phyloP scores from a whole-genome alignment of 2,113 vertebrate species.

The Cygnus atratus region DNA sequence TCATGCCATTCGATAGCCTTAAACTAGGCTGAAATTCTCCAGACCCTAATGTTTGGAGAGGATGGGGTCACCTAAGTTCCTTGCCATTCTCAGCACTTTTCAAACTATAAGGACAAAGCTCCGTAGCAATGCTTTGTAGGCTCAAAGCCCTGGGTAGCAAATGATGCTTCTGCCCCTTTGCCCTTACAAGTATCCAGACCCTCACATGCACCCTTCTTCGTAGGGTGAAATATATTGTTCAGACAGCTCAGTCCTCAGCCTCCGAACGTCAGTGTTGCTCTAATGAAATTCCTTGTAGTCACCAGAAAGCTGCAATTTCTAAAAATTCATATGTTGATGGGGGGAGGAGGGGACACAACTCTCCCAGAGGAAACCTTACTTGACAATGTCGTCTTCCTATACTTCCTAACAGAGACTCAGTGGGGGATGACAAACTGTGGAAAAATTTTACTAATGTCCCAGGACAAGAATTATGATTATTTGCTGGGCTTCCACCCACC shows the following conservation, averaged over 20 bases:
- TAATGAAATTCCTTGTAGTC: not conserved
- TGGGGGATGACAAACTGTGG: not conserved
- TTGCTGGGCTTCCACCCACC: conserved; percentile 25
- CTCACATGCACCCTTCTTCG: not conserved
- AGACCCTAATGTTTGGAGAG: not conserved
- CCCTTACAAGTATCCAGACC: not conserved
- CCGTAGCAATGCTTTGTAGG: rapidly evolving
- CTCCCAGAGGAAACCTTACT: conserved; percentile 46
- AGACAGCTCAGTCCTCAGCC: not conserved
- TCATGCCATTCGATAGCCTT: not conserved
- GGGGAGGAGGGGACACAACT: not conserved
- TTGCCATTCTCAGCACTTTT: not conserved
- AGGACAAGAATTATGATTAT: not conserved
- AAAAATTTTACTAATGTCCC: conserved; percentile 37
- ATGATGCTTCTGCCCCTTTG: not conserved
- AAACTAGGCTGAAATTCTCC: not conserved
- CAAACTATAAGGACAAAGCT: rapidly evolving
- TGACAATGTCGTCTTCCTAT: conserved; percentile 40
- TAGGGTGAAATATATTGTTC: not conserved
- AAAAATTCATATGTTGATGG: not conserved
- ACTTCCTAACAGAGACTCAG: conserved; percentile 11
- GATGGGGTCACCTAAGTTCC: not conserved
- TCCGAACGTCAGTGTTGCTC: not conserved
- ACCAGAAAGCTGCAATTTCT: conserved; percentile 33
- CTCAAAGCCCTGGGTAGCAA: not conserved